Evolutionary conservation across 2,113 vertebrate genomes (phyloP).

Genomic region (Aldabrachelys gigantea): DNA sequence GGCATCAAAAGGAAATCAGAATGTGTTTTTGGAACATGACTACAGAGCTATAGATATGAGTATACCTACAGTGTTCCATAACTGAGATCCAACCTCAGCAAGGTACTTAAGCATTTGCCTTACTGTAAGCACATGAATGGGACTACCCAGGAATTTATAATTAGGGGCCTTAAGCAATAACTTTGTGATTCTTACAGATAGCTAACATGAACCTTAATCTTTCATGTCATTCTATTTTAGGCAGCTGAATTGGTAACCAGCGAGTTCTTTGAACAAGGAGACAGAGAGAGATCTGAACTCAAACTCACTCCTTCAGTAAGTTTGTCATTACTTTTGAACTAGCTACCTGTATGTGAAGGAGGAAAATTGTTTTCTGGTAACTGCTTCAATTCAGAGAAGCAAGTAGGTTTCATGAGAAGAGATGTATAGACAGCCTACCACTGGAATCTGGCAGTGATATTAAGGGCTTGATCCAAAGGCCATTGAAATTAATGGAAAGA

Average conservation of each 20-base stretch:
- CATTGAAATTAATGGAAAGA: background rate
- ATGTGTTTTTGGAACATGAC: background rate
- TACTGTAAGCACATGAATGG: background rate
- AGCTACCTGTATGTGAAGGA: background rate
- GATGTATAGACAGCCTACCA: background rate
- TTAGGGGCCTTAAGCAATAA: slow-evolving; percentile 5
- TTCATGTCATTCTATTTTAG: slow-evolving; percentile 76
- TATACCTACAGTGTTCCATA: background rate
- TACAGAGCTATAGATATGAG: background rate
- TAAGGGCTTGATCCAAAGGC: background rate
- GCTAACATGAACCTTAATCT: background rate
- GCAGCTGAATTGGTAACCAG: slow-evolving; percentile 98
- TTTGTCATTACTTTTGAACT: slow-evolving; percentile 33
- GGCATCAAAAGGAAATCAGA: background rate
- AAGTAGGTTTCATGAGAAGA: background rate
- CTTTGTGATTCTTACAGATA: background rate
- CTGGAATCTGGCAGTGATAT: background rate
- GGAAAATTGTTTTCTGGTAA: background rate
- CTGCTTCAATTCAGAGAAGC: background rate
- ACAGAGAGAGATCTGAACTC: slow-evolving; percentile 95
- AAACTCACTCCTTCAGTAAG: slow-evolving; percentile 98
- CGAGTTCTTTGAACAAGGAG: slow-evolving; percentile 99
- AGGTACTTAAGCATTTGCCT: background rate
- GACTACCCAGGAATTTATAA: background rate
- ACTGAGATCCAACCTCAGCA: background rate